Percentiles rank a stretch among this genome's conserved stretches.
Conservation (phyloP, 1,140 invertebrate species). For the Planococcus citri region DNA sequence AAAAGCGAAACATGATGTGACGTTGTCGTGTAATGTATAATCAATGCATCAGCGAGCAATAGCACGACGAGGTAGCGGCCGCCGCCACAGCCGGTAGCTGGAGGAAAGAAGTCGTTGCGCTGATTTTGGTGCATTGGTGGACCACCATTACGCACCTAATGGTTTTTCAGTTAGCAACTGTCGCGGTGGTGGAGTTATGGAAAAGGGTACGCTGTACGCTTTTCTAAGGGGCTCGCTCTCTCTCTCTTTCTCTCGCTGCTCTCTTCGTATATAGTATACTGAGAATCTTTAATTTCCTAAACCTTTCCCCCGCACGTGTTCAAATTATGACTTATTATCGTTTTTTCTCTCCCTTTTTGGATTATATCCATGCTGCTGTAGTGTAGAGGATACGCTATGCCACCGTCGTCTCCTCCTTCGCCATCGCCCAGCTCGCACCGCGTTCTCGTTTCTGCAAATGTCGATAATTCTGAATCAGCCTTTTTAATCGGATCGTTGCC, state of each 20-base stretch:
- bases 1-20: conserved; percentile 14
- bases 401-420: too few species aligned
- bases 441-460: background rate
- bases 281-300: conserved; percentile 17
- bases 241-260: background rate
- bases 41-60: conserved; percentile 18
- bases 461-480: background rate
- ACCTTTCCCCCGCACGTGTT: conserved; percentile 1
- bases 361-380: background rate
- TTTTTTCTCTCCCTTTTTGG: conserved; percentile 7
- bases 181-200: conserved; percentile 13
- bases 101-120: conserved; percentile 15
- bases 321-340: conserved; percentile 20
- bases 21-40: conserved; percentile 20
- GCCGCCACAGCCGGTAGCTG: background rate
- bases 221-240: conserved; percentile 2
- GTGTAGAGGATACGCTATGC: too few species aligned
- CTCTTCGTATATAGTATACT: background rate
- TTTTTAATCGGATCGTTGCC: background rate
- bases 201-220: conserved; percentile 15
- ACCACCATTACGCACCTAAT: conserved; percentile 19
- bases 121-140: conserved; percentile 17
- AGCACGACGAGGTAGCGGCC: background rate
- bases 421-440: too few species aligned
- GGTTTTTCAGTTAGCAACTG: conserved; percentile 19